Base-by-base conservation (phyloP, 64 coral and sea anemone genomes). In the Montipora cactus region DNA sequence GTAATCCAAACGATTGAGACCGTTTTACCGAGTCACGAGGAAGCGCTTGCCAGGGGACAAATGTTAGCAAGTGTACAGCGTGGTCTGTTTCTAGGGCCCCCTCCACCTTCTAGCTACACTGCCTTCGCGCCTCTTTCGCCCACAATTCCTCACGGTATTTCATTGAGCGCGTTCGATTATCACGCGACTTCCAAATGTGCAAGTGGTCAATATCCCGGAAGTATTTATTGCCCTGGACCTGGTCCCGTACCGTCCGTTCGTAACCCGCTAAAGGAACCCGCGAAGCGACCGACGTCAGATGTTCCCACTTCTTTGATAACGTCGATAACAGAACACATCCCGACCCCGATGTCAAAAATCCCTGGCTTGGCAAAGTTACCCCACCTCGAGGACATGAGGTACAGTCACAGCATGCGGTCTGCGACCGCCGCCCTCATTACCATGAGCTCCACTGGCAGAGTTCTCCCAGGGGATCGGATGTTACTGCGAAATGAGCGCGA, bases 371-470 rank as follows among this genome's bases (percentile, higher is more conserved):
- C 84, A 87, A 79, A 47, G 44, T 49, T 73, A 84, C 46, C 86
- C 50, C 69, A 93, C 58, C 88, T 86, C 16, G 91, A 93, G 12
- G 91, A 93, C 12, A 78, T 87, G 58, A 21, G 45, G 73, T 83
- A 93, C 57, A 82, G 64, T 58, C 92, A 97, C 49, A 88, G 95
- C 84, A 84, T 94, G 49, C 82, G 89, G 37, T 79, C 92, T 22
- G 95, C 95, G 5, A 94, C 92, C 47, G 92, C 83, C 37, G 92
- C 95, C 20, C 71, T 97, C 7, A 94, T 97, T 45, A 94, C 95
- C 18, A 97, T 97, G 84, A 97, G 95, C 25, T 90, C 93, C 62
- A 47, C 87, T 68, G 81, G 81, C 47, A 13, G 81, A 67, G 5
- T 82, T 5, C 47, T 89, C 13, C 47, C 70, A 3, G 93, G 53